Percentiles rank a stretch among this genome's conserved stretches.
phyloP scores from a whole-genome alignment of 2,113 vertebrate species.

The Dasyprocta punctata region DNA sequence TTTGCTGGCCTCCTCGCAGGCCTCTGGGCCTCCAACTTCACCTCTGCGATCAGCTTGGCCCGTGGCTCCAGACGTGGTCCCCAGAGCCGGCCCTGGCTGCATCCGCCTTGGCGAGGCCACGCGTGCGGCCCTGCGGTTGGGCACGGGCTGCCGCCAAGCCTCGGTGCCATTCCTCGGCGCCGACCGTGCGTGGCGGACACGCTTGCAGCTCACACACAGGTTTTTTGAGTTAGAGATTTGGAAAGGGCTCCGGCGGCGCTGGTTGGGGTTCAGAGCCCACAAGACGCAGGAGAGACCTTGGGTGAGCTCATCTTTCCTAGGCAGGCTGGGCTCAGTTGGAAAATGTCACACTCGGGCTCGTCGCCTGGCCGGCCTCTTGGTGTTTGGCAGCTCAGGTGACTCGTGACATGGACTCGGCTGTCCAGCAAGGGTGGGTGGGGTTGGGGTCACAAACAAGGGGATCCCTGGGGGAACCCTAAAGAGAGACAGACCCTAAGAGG shows the following conservation, averaged over 20 bases:
- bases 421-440: not conserved
- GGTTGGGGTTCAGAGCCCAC: constrained; percentile 48
- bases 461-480: not conserved
- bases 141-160: not conserved
- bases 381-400: constrained; percentile 64
- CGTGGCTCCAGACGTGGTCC: not conserved
- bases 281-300: constrained; percentile 1
- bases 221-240: constrained; percentile 74
- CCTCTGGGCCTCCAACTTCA: not conserved
- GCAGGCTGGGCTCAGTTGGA: constrained; percentile 39
- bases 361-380: not conserved
- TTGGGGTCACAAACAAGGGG: not conserved
- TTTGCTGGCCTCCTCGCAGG: not conserved
- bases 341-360: constrained; percentile 60
- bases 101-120: not conserved
- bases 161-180: constrained; percentile 67
- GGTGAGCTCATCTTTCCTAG: constrained; percentile 72
- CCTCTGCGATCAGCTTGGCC: not conserved
- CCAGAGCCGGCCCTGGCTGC: not conserved
- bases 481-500: not conserved
- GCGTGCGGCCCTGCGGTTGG: not conserved
- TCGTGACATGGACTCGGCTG: not conserved
- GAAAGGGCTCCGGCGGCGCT: not conserved
- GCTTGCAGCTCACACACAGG: constrained; percentile 31
- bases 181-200: constrained; percentile 45